A percentile compares a stretch with the other conserved stretches of the same genome.
phyloP scores from a whole-genome alignment of 2,888 invertebrate genomes.

The Drosophila greeni region DNA sequence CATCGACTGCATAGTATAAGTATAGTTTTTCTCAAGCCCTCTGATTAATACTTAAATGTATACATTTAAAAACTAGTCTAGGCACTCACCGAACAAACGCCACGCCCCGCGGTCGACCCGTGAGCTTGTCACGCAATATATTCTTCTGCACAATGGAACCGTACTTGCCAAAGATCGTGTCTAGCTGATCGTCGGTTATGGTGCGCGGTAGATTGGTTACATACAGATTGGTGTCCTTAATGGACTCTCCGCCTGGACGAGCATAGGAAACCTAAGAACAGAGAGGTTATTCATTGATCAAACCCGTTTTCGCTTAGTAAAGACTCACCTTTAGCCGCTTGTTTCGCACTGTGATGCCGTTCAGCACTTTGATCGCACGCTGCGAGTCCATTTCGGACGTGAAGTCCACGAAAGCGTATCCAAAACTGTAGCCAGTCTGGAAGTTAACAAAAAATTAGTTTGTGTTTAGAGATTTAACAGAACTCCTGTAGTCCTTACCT shows the following conservation, averaged over 20 bases:
- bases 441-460: constrained; percentile 2
- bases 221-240: constrained; percentile 96
- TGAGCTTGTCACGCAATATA: constrained; percentile 92
- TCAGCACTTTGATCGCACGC: constrained; percentile 90
- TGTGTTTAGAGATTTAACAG: not conserved
- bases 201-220: constrained; percentile 94
- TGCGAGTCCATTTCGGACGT: constrained; percentile 90
- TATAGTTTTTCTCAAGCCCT: not conserved
- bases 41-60: constrained; percentile 5
- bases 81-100: constrained; percentile 91
- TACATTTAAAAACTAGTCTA: not conserved
- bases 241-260: constrained; percentile 92
- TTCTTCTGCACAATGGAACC: constrained; percentile 96
- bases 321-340: constrained; percentile 89
- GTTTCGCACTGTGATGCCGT: constrained; percentile 92
- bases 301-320: too few species aligned
- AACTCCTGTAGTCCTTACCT: constrained; percentile 80
- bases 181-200: constrained; percentile 89
- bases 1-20: not conserved
- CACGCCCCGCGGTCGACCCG: constrained; percentile 92
- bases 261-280: constrained; percentile 89
- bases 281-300: not conserved
- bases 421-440: constrained; percentile 95
- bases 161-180: constrained; percentile 91
- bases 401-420: constrained; percentile 97